Percentiles rank a stretch among this genome's conserved stretches.
Conservation (phyloP, 2,797 vertebrate species). For the Catostomus latipinnis region DNA sequence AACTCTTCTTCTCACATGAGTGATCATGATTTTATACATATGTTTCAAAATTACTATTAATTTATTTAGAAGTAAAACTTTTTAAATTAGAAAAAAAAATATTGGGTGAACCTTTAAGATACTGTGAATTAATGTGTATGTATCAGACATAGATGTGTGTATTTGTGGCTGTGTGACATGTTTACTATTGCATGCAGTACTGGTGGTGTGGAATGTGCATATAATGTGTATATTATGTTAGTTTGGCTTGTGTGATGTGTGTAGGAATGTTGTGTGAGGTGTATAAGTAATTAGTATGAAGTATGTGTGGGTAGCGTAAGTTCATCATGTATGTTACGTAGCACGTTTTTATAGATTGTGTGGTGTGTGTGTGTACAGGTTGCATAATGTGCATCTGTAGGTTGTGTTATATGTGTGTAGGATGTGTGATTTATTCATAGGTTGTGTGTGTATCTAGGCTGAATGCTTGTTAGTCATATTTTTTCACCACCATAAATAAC, state of each 20-base stretch:
- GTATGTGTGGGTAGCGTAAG: slow-evolving; percentile 39
- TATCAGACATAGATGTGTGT: neutral
- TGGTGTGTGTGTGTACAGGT: slow-evolving; percentile 15
- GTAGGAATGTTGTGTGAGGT: slow-evolving; percentile 5
- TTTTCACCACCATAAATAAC: slow-evolving; percentile 39
- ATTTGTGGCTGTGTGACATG: neutral
- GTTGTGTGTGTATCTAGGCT: slow-evolving; percentile 27
- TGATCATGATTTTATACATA: too few relatives aligned
- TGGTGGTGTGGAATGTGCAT: neutral
- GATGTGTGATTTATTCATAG: slow-evolving; percentile 50
- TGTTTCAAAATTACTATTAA: too few relatives aligned
- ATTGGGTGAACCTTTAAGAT: neutral
- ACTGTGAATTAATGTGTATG: neutral
- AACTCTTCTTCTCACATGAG: too few relatives aligned
- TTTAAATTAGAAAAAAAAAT: too few relatives aligned
- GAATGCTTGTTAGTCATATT: slow-evolving; percentile 35
- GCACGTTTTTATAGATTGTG: slow-evolving; percentile 32
- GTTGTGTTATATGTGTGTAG: slow-evolving; percentile 34
- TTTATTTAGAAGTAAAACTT: too few relatives aligned
- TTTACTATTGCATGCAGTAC: slow-evolving; percentile 1
- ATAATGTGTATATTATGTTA: neutral
- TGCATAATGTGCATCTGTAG: slow-evolving; percentile 47
- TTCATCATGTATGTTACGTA: slow-evolving; percentile 29
- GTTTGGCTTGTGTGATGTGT: neutral
- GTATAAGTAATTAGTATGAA: slow-evolving; percentile 26